These are phyloP conservation scores for Chelidonichthys spinosus DNA, from an alignment of 2,797 vertebrate genomes.

Conservation along the genomic window DNA sequence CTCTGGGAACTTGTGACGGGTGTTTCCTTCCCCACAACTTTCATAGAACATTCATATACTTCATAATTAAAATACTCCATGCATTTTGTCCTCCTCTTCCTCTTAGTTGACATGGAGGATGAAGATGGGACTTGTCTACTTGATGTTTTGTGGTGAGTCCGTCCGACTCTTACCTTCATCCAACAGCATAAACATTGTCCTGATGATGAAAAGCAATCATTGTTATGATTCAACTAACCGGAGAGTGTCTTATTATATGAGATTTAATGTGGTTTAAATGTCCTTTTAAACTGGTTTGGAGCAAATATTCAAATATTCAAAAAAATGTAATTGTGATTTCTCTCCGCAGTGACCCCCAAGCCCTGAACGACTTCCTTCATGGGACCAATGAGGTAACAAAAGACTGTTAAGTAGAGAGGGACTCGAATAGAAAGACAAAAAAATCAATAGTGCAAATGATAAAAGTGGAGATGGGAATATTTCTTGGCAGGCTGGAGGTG, in stretches of 20 bases:
- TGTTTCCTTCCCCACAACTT: not conserved
- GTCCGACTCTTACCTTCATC: not conserved
- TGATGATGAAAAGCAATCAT: not conserved
- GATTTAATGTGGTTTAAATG: too few species aligned
- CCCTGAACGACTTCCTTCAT: conserved; percentile 90
- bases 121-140: conserved; percentile 90
- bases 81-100: conserved; percentile 22
- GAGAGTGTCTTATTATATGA: not conserved
- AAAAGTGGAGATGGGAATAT: conserved; percentile 19
- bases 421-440: conserved; percentile 18
- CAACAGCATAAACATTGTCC: not conserved
- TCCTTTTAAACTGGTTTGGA: not conserved
- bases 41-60: too few species aligned
- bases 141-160: conserved; percentile 89
- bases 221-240: not conserved
- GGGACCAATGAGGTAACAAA: conserved; percentile 86
- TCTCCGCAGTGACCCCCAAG: conserved; percentile 85
- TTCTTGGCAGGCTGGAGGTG: conserved; percentile 35
- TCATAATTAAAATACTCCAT: too few species aligned
- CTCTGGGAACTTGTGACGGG: not conserved
- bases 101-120: conserved; percentile 89
- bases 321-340: not conserved
- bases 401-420: conserved; percentile 15
- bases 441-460: conserved; percentile 47
- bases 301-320: too few species aligned